Evolutionary conservation across 2,113 vertebrate species (phyloP).

Genomic region (Chamaetylas fuelleborni): DNA sequence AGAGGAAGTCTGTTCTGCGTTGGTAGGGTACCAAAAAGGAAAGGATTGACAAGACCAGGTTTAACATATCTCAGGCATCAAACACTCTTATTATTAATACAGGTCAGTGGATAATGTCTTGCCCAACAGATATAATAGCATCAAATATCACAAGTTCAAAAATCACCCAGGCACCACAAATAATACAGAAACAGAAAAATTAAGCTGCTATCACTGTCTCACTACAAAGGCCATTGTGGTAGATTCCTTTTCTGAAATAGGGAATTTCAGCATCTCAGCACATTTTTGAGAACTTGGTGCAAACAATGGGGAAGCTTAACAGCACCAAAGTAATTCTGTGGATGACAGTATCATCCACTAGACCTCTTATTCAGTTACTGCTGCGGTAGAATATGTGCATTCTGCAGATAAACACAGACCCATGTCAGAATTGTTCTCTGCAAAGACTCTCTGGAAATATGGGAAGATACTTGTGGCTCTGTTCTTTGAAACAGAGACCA

Average conservation of each 20-base stretch:
- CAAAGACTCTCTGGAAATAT: not conserved
- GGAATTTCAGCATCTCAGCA: not conserved
- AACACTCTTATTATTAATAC: not conserved
- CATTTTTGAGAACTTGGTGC: not conserved
- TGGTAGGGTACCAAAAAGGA: not conserved
- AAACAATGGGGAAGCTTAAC: not conserved
- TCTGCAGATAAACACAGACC: not conserved
- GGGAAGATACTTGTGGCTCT: not conserved
- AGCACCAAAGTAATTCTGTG: not conserved
- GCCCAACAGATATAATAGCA: not conserved
- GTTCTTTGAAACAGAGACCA: not conserved
- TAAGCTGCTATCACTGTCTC: not conserved
- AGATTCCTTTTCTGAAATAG: not conserved
- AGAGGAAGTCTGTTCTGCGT: not conserved
- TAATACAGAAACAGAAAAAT: not conserved
- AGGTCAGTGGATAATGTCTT: not conserved
- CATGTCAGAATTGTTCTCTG: not conserved
- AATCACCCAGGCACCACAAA: not conserved
- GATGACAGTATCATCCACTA: not conserved
- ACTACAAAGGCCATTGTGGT: not conserved
- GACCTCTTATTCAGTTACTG: not conserved
- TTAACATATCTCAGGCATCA: not conserved
- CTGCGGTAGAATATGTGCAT: not conserved
- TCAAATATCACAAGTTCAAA: not conserved
- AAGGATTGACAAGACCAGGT: not conserved